Conservation (phyloP, 2,113 vertebrate species). For the Pongo pygmaeus region DNA sequence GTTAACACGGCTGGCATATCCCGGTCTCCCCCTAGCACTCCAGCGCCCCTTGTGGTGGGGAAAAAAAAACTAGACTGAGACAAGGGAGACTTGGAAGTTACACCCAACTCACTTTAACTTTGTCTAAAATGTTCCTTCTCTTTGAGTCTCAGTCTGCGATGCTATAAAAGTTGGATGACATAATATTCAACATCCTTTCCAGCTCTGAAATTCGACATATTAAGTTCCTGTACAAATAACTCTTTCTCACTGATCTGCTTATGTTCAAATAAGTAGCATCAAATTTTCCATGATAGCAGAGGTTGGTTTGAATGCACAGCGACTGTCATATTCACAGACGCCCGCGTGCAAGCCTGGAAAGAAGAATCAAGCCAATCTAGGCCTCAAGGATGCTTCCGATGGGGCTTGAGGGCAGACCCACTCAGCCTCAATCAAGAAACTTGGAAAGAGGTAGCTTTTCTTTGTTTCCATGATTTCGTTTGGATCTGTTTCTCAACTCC, state of each 20-base stretch:
- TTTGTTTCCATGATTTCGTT: slow-evolving; percentile 23
- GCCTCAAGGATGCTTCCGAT: background rate
- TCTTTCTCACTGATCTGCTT: slow-evolving; percentile 14
- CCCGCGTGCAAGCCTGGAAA: background rate
- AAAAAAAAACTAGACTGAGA: background rate
- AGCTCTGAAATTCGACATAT: slow-evolving; percentile 49
- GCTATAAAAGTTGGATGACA: slow-evolving; percentile 62
- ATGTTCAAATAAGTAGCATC: slow-evolving; percentile 47
- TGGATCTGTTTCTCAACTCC: slow-evolving; percentile 23
- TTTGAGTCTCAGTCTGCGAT: slow-evolving; percentile 51
- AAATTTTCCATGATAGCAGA: slow-evolving; percentile 54
- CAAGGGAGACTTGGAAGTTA: background rate
- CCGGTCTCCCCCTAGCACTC: background rate
- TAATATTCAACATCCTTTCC: slow-evolving; percentile 53
- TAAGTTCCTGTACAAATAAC: slow-evolving; percentile 53
- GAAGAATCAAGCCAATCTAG: background rate
- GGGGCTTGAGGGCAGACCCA: background rate
- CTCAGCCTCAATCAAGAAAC: background rate
- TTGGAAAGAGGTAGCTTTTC: background rate
- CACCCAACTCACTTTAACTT: background rate
- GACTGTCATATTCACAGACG: background rate
- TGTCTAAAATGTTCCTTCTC: background rate
- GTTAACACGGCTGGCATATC: accelerated
- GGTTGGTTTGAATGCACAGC: background rate
- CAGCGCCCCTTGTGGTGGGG: background rate